These are phyloP conservation scores for Bimastos eiseni DNA, from an alignment of 2,888 invertebrate genomes.

Conservation along the genomic window DNA sequence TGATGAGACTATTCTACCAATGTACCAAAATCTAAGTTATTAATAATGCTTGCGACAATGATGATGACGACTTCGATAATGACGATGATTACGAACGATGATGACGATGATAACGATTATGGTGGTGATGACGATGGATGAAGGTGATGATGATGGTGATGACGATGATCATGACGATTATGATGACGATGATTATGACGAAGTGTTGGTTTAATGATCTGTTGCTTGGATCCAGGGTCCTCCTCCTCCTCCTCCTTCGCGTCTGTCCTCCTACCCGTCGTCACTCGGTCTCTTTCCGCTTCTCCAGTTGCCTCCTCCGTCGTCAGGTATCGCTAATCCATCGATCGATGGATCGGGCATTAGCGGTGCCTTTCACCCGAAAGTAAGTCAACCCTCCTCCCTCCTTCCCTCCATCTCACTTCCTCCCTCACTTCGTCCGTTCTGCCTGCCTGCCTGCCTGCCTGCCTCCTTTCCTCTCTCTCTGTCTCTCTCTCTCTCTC, in stretches of 20 bases:
- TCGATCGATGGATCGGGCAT: constrained; percentile 19
- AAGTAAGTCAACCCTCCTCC: background rate
- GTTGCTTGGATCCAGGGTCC: background rate
- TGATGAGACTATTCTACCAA: no score
- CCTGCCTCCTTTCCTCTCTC: background rate
- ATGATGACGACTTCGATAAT: background rate
- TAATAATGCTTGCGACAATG: no score
- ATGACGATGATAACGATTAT: background rate
- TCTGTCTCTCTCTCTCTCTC: no score
- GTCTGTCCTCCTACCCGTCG: constrained; percentile 8
- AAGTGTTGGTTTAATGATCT: background rate
- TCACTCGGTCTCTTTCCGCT: constrained; percentile 20
- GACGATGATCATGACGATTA: background rate
- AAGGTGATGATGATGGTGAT: constrained; percentile 1
- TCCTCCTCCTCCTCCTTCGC: background rate
- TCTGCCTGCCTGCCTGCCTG: no score
- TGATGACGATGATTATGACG: background rate
- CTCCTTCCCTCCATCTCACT: background rate
- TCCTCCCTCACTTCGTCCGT: no score
- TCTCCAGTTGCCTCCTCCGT: constrained; percentile 8
- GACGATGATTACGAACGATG: background rate
- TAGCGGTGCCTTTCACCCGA: constrained; percentile 16
- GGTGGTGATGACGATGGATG: background rate
- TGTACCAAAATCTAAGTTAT: no score
- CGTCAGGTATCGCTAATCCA: background rate